phyloP scores from a whole-genome alignment of 2,888 invertebrate species.

The Pedicia rivosa region DNA sequence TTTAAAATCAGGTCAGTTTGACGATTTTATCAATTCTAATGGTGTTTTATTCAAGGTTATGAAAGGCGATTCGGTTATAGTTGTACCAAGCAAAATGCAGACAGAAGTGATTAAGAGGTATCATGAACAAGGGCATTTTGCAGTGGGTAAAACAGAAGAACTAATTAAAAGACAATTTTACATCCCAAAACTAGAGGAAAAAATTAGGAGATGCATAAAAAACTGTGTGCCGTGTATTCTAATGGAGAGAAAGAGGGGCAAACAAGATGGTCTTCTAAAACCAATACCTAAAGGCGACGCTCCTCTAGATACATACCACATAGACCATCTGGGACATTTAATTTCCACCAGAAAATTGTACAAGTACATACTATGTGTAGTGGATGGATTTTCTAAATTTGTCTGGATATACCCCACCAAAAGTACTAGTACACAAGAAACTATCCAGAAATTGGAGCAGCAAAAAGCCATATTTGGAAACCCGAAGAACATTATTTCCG shows the following conservation, averaged over 20 bases:
- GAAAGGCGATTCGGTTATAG: slow-evolving; percentile 8
- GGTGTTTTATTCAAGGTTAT: slow-evolving; percentile 11
- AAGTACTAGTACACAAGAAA: slow-evolving; percentile 17
- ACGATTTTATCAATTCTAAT: slow-evolving; percentile 11
- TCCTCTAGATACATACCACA: slow-evolving; percentile 8
- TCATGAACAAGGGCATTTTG: no score
- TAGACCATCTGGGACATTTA: slow-evolving; percentile 9
- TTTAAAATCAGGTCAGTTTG: slow-evolving; percentile 8
- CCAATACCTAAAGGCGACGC: slow-evolving; percentile 15
- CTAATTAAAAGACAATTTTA: slow-evolving; percentile 5
- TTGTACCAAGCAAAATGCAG: slow-evolving; percentile 8
- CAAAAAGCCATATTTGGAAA: slow-evolving; percentile 23
- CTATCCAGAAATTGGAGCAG: slow-evolving; percentile 16
- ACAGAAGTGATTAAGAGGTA: background rate
- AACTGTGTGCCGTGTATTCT: slow-evolving; percentile 7
- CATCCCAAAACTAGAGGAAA: slow-evolving; percentile 6
- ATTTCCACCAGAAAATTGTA: slow-evolving; percentile 5
- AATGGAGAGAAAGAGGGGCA: slow-evolving; percentile 12
- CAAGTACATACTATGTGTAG: slow-evolving; percentile 20
- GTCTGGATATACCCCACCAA: slow-evolving; percentile 23
- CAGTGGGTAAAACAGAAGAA: slow-evolving; percentile 6
- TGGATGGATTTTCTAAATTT: slow-evolving; percentile 24
- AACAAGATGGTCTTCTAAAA: slow-evolving; percentile 18
- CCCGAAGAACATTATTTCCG: slow-evolving; percentile 20
- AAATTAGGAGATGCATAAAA: slow-evolving; percentile 6